Evolutionary conservation across 2,113 vertebrate genomes (phyloP), one percentile per base, ranked within the genome.

Genomic region (Xiphophorus hellerii): DNA sequence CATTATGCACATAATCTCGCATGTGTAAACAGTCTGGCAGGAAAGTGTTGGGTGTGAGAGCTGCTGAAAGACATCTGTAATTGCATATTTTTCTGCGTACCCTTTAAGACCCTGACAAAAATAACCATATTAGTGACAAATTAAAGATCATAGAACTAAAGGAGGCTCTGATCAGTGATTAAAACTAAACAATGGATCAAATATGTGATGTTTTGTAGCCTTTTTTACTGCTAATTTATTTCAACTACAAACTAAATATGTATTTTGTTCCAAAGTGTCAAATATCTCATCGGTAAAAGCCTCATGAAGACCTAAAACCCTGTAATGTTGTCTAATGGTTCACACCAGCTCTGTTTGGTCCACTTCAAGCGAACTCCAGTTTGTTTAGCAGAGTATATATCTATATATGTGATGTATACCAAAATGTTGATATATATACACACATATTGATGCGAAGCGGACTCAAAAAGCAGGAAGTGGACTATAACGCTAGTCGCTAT

Each of bases 1-100:
- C 83, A 86, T 90, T 87, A 90, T 88, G 86, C 83, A 80, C 80
- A 68, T 76, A 78, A 88, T 88, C 82, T 76, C 66, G 81, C 76
- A 77, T 78, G 80, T 71, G 85, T 84, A 84, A 89, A 88, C 85
- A 89, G 83, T 74, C 78, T 76, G 78, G 69, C 74, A 68, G 65
- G n/a, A 28, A 74, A 76, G 74, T 39, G 82, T 81, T 67, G 51
- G 81, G 77, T 64, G 69, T 70, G 77, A 83, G 68, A 69, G 82
- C 62, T 28, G 17, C 44, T 35, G 37, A 75, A 71, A 71, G 74
- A 74, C 69, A 82, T 71, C 69, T 44, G 70, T 48, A 73, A 82
- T 69, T 60, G 10, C 28, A 1, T 6, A 35, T 28, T 48, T 15
- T 69, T 64, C 7, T 22, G 51, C 22, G 37, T 48, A 12, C 29